Conservation (phyloP, 2,888 invertebrate species). For the Leistus spinibarbis region DNA sequence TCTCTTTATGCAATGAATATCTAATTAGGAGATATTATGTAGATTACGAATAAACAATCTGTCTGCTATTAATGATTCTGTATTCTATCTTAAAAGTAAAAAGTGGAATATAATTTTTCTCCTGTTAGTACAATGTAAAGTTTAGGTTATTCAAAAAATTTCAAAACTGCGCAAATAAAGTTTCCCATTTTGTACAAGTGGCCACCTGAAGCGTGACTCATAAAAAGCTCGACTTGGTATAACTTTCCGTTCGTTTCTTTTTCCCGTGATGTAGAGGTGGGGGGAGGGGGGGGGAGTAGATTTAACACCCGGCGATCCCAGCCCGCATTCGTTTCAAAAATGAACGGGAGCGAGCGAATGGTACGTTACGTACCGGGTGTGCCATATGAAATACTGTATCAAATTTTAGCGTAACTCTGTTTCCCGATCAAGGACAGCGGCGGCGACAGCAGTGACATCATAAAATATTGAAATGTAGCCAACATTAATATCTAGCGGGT, state of each 20-base stretch:
- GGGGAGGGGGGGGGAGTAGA: no score
- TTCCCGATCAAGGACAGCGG: neutral
- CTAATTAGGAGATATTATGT: no score
- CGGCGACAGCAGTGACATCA: neutral
- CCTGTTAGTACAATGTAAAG: neutral
- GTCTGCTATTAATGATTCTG: no score
- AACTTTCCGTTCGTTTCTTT: neutral
- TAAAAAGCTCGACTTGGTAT: neutral
- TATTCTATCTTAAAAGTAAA: no score
- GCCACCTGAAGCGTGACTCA: slow-evolving; percentile 11
- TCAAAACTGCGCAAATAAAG: neutral
- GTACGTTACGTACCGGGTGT: slow-evolving; percentile 14
- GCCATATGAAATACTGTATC: slow-evolving; percentile 12
- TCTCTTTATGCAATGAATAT: no score
- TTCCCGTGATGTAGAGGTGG: no score
- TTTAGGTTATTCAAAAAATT: neutral
- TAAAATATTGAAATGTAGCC: slow-evolving; percentile 34
- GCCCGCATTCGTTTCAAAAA: neutral
- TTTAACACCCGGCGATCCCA: no score
- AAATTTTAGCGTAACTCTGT: slow-evolving; percentile 9
- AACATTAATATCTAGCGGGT: slow-evolving; percentile 24
- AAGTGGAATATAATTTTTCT: no score
- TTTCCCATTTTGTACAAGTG: slow-evolving; percentile 6
- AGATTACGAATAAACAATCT: no score
- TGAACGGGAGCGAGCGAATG: neutral